Conservation (phyloP, 2,888 invertebrate species). For the Ophioninae sp. region DNA sequence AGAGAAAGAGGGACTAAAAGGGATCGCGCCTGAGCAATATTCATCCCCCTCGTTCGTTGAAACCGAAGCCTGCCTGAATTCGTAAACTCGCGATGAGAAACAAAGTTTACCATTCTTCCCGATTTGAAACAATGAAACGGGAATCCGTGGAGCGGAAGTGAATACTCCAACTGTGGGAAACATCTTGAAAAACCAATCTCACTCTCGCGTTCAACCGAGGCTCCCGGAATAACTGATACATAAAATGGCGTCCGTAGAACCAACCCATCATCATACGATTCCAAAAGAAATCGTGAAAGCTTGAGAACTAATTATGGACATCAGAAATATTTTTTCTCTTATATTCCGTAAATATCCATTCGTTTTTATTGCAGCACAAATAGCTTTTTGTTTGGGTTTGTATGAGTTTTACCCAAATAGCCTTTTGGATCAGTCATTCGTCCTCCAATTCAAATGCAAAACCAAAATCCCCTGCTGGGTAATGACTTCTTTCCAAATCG, state of each 20-base stretch:
- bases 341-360: too few species aligned
- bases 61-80: slow-evolving; percentile 11
- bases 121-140: background rate
- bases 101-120: slow-evolving; percentile 45
- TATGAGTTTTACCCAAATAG: too few species aligned
- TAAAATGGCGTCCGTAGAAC: background rate
- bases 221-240: background rate
- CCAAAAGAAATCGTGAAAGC: background rate
- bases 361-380: too few species aligned
- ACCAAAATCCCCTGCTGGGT: too few species aligned
- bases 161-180: background rate
- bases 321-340: too few species aligned
- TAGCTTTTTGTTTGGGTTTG: too few species aligned
- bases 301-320: background rate
- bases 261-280: background rate
- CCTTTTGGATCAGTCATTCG: too few species aligned
- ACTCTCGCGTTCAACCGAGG: background rate
- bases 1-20: slow-evolving; percentile 20
- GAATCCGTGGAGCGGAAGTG: background rate
- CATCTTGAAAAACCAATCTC: background rate
- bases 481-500: too few species aligned
- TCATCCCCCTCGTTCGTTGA: slow-evolving; percentile 29
- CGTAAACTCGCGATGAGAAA: slow-evolving; percentile 1
- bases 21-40: slow-evolving; percentile 40
- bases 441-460: too few species aligned